Conservation (phyloP, 1,140 invertebrate genomes). For the Steinernema khuongi region DNA sequence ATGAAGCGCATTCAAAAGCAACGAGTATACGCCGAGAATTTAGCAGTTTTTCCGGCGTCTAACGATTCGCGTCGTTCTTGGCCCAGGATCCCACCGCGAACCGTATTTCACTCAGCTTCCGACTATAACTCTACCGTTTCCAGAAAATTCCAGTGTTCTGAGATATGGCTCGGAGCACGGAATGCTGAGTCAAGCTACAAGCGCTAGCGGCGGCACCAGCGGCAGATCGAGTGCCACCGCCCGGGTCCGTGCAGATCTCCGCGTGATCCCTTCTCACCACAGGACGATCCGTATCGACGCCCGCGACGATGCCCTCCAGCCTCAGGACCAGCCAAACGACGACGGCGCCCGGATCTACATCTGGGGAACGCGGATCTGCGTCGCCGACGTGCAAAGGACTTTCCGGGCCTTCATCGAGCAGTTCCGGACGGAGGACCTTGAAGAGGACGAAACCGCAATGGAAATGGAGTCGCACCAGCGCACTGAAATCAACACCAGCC, state of each 20-base stretch:
- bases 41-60: too few species aligned
- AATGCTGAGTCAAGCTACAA: background rate
- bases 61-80: too few species aligned
- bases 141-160: background rate
- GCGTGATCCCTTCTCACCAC: background rate
- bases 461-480: slow-evolving; percentile 3
- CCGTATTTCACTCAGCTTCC: too few species aligned
- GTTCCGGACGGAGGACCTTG: slow-evolving; percentile 38
- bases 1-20: too few species aligned
- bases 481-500: slow-evolving; percentile 24
- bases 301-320: background rate
- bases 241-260: background rate
- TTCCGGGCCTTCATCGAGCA: slow-evolving; percentile 43
- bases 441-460: slow-evolving; percentile 51
- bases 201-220: background rate
- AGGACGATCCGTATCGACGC: slow-evolving; percentile 1
- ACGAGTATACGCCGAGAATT: too few species aligned
- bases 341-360: slow-evolving; percentile 42
- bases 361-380: slow-evolving; percentile 52
- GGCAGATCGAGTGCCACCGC: background rate
- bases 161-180: background rate
- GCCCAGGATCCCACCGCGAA: too few species aligned
- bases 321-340: background rate
- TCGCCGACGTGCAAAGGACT: slow-evolving; percentile 44
- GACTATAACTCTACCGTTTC: background rate